These are phyloP conservation scores for Stenodera caucasica DNA, from an alignment of 2,888 invertebrate species.

Conservation along the genomic window DNA sequence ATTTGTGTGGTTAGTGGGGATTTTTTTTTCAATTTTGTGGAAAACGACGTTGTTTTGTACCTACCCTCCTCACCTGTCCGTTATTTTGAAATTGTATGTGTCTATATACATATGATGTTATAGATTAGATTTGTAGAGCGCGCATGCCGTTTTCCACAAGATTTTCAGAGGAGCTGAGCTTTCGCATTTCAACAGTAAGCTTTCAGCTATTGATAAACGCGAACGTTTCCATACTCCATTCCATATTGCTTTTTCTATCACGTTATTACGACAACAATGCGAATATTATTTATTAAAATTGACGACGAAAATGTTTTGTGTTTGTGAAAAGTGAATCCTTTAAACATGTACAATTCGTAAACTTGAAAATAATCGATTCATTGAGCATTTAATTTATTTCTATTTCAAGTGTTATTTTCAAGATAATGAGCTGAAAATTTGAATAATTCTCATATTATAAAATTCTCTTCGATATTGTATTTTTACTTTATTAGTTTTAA, in stretches of 20 bases:
- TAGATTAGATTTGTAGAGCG: conserved; percentile 54
- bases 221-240: conserved; percentile 29
- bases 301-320: conserved; percentile 6
- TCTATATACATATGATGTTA: conserved; percentile 49
- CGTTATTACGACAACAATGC: conserved; percentile 3
- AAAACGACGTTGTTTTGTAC: background rate
- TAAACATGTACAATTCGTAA: conserved; percentile 1
- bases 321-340: conserved; percentile 11
- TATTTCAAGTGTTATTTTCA: background rate
- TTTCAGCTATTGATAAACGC: conserved; percentile 45
- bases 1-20: no score
- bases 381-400: background rate
- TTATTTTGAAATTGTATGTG: conserved; percentile 41
- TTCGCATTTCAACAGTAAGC: conserved; percentile 47
- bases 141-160: conserved; percentile 51
- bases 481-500: background rate
- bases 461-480: background rate
- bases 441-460: background rate
- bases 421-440: background rate
- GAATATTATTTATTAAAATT: background rate
- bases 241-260: conserved; percentile 20
- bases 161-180: conserved; percentile 41
- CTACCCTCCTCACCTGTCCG: conserved; percentile 29
- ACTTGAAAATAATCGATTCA: conserved; percentile 1
- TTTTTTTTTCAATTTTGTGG: background rate